Evolutionary conservation across 1,140 invertebrate species (phyloP).

Genomic region (Leptestheria dahalacensis): DNA sequence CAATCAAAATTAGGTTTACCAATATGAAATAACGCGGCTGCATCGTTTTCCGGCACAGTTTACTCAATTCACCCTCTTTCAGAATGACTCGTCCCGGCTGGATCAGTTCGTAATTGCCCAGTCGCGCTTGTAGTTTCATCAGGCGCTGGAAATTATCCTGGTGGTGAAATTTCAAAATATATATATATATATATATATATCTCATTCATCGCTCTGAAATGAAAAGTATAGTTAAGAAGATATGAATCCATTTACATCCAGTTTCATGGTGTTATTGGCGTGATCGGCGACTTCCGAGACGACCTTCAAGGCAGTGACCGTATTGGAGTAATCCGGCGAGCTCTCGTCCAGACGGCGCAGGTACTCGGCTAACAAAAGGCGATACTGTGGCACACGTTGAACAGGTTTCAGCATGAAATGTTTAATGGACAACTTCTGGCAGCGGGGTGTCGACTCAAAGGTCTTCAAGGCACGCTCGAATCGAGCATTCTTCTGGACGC

Average conservation of each 20-base stretch:
- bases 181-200: no score
- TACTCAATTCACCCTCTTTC: slow-evolving; percentile 51
- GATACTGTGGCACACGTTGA: slow-evolving; percentile 40
- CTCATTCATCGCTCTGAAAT: no score
- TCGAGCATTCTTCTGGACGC: slow-evolving; percentile 39
- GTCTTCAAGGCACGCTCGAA: slow-evolving; percentile 45
- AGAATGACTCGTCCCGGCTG: slow-evolving; percentile 49
- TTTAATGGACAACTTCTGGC: slow-evolving; percentile 44
- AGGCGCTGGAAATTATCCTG: slow-evolving; percentile 41
- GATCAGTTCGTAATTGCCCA: slow-evolving; percentile 46
- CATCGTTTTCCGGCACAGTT: slow-evolving; percentile 46
- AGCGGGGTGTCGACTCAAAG: slow-evolving; percentile 47
- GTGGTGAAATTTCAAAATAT: slow-evolving; percentile 17
- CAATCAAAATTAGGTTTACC: no score
- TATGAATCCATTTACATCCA: slow-evolving; percentile 34
- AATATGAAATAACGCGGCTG: slow-evolving; percentile 54
- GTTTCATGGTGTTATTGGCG: slow-evolving; percentile 52
- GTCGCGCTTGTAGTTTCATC: slow-evolving; percentile 38
- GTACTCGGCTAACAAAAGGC: slow-evolving; percentile 49
- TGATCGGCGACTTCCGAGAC: slow-evolving; percentile 58
- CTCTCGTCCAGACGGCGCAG: slow-evolving; percentile 39
- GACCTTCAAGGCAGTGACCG: slow-evolving; percentile 45
- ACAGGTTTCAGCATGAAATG: slow-evolving; percentile 65
- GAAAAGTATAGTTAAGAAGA: no score
- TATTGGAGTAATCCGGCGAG: slow-evolving; percentile 47